phyloP scores from a whole-genome alignment of 2,797 vertebrate species.

The Fringilla coelebs region DNA sequence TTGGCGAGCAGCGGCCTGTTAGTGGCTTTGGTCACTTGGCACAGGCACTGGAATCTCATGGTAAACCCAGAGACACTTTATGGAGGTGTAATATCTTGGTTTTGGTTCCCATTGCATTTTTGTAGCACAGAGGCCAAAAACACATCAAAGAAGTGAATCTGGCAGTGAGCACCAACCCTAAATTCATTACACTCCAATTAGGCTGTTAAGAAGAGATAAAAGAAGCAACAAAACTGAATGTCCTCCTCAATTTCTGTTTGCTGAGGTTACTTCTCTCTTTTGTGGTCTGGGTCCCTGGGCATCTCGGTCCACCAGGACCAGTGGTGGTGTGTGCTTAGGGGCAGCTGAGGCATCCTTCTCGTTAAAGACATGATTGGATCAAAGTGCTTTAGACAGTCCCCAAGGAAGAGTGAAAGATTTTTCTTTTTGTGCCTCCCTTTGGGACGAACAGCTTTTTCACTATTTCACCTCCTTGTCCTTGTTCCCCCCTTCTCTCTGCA shows the following conservation, averaged over 20 bases:
- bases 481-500: background rate
- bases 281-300: constrained; percentile 7
- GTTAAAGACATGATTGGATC: background rate
- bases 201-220: constrained; percentile 62
- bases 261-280: constrained; percentile 50
- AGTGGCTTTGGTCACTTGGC: constrained; percentile 70
- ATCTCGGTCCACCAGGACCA: background rate
- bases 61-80: constrained; percentile 70
- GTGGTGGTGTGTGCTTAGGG: background rate
- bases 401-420: background rate
- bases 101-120: constrained; percentile 58
- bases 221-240: constrained; percentile 51
- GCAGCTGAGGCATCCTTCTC: constrained; percentile 9
- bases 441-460: background rate
- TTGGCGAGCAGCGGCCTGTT: constrained; percentile 53
- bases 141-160: constrained; percentile 63
- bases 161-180: constrained; percentile 5
- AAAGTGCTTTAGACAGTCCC: background rate
- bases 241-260: constrained; percentile 38
- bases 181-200: constrained; percentile 66
- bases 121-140: constrained; percentile 54
- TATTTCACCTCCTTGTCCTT: background rate
- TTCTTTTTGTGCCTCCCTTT: background rate
- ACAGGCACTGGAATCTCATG: constrained; percentile 61
- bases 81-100: constrained; percentile 67